Conservation (phyloP, 1,140 invertebrate species). For the Dendrolimus punctatus region DNA sequence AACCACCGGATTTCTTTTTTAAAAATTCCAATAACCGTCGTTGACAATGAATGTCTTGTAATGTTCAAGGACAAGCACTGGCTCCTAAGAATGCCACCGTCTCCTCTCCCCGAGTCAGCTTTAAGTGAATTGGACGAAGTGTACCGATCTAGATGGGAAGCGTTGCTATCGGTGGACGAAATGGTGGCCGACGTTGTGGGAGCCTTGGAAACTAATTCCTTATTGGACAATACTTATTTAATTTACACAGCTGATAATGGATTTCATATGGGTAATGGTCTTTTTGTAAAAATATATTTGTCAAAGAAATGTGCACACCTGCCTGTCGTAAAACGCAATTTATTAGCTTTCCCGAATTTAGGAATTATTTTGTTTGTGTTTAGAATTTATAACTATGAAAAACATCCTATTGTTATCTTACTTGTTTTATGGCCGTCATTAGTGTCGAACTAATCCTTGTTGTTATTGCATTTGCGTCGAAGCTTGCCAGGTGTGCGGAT, state of each 20-base stretch:
- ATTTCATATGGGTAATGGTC: constrained; percentile 82
- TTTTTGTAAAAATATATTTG: too few relatives aligned
- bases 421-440: too few relatives aligned
- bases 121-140: constrained; percentile 77
- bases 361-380: too few relatives aligned
- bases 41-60: neutral
- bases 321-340: too few relatives aligned
- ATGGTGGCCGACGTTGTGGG: constrained; percentile 79
- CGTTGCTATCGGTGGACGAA: constrained; percentile 89
- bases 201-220: constrained; percentile 66
- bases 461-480: too few relatives aligned
- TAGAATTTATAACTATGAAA: too few relatives aligned
- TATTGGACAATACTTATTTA: constrained; percentile 84
- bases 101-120: constrained; percentile 73
- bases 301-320: too few relatives aligned
- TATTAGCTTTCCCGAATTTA: too few relatives aligned
- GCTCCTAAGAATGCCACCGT: constrained; percentile 79
- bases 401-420: too few relatives aligned
- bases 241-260: constrained; percentile 93
- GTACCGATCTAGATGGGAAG: constrained; percentile 82
- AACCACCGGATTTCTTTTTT: too few relatives aligned
- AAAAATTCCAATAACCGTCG: neutral
- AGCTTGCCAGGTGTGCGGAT: too few relatives aligned
- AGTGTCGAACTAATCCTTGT: too few relatives aligned
- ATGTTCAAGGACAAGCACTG: constrained; percentile 83